A percentile compares a stretch with the other conserved stretches of the same genome.
phyloP scores from a whole-genome alignment of 2,888 invertebrate genomes.

The Morpho deidamia region DNA sequence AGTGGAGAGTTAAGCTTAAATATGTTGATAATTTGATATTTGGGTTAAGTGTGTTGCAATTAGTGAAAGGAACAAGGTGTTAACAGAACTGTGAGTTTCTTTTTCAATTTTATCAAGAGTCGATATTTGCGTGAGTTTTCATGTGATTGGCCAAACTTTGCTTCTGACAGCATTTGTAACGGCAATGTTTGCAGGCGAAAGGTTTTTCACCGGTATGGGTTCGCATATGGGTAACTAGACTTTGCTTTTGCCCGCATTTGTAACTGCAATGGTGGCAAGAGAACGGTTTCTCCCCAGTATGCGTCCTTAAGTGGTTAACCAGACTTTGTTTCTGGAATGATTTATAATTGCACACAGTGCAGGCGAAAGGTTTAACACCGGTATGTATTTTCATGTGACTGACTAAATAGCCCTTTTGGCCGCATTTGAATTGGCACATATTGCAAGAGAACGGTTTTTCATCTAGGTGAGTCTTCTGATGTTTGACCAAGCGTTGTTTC shows the following conservation, averaged over 20 bases:
- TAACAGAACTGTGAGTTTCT: too few species aligned
- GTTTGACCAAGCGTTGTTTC: background rate
- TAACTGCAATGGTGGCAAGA: background rate
- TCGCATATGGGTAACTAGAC: background rate
- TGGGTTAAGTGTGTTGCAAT: too few species aligned
- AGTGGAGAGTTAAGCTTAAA: too few species aligned
- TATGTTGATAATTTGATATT: too few species aligned
- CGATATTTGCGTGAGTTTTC: background rate
- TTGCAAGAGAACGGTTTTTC: background rate
- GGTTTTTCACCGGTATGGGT: conserved; percentile 5
- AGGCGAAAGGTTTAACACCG: background rate
- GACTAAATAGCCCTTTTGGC: background rate
- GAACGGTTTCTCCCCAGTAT: background rate
- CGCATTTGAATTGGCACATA: background rate
- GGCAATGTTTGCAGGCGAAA: background rate
- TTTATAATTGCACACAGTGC: background rate
- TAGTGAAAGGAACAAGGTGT: too few species aligned
- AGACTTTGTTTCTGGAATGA: background rate
- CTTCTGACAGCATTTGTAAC: background rate
- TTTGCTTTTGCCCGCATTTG: background rate
- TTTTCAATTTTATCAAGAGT: too few species aligned
- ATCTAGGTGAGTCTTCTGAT: background rate
- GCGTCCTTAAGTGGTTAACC: background rate
- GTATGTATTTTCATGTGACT: conserved; percentile 1
- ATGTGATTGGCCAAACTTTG: background rate